A percentile compares a stretch with the other conserved stretches of the same genome.
Conservation (phyloP, 2,888 invertebrate species). For the Agrochola litura region DNA sequence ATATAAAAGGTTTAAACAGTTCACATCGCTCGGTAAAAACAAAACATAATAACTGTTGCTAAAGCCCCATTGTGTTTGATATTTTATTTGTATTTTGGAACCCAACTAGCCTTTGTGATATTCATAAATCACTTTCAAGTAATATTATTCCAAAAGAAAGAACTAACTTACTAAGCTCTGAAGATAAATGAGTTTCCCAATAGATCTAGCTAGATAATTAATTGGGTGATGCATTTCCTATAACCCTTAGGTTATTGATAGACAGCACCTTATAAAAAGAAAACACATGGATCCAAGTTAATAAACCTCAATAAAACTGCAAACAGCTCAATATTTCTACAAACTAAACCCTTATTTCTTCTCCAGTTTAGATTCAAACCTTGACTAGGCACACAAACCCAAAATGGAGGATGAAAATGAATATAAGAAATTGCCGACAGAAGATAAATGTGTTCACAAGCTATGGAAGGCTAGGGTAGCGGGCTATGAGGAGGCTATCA, state of each 20-base stretch:
- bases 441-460: constrained; percentile 98
- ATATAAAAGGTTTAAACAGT: background rate
- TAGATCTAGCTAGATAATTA: background rate
- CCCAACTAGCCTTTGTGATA: background rate
- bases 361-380: constrained; percentile 57
- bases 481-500: constrained; percentile 98
- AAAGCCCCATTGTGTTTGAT: background rate
- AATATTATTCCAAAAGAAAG: background rate
- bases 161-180: too few relatives aligned
- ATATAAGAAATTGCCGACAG: constrained; percentile 96
- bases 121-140: background rate
- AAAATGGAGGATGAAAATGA: constrained; percentile 96
- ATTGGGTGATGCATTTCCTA: background rate
- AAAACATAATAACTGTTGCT: too few relatives aligned
- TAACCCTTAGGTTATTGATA: background rate
- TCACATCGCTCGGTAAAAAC: background rate
- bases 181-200: background rate
- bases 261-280: background rate
- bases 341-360: background rate
- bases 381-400: constrained; percentile 65
- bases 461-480: constrained; percentile 98
- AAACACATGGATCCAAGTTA: background rate
- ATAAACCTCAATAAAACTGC: background rate
- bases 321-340: background rate
- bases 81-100: background rate